Evolutionary conservation across 2,113 vertebrate species (phyloP), one percentile per base, ranked within the genome.

Genomic region (Siphamia tubifer): DNA sequence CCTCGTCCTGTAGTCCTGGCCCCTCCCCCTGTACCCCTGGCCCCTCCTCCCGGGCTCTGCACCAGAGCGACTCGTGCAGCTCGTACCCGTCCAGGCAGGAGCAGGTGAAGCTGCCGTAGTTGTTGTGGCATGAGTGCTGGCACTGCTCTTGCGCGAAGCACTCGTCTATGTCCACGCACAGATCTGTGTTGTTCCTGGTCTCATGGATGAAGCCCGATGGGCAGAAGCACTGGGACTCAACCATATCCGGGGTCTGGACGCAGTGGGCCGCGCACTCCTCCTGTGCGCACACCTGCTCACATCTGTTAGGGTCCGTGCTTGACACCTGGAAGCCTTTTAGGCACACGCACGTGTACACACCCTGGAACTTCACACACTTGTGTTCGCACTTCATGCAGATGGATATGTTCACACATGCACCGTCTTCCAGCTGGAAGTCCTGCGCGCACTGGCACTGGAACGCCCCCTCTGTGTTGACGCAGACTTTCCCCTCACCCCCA

Each of bases 171-270:
- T 84, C 85, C 0, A 28, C 28, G 79, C 89, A 90, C 0, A 47
- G 1, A 2, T 2, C 0, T 0, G 10, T 34, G 0, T 5, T 2
- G 34, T 68, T 31, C 0, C 1, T 4, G 0, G 0, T 0, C 61
- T 88, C 68, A 1, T 1, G 0, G 4, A 90, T 35, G 72, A 65
- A 89, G 1, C 89, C 89, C 0, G 17, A 0, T 0, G 65, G 84
- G 11, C 89, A 90, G 39, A 1, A 35, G 13, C 87, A 90, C 8
- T 47, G n/a, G n/a, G n/a, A n/a, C n/a, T n/a, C n/a, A n/a, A n/a
- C n/a, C n/a, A n/a, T n/a, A 1, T 13, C 2, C 30, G 2, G 0
- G 4, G 15, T 1, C 0, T 0, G 0, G 17, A n/a, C 0, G 34
- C 86, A 90, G 0, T 0, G 0, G 0, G 74, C 65, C 0, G 0